Conservation (phyloP, 2,888 invertebrate species). For the Stenchaetothrips biformis region DNA sequence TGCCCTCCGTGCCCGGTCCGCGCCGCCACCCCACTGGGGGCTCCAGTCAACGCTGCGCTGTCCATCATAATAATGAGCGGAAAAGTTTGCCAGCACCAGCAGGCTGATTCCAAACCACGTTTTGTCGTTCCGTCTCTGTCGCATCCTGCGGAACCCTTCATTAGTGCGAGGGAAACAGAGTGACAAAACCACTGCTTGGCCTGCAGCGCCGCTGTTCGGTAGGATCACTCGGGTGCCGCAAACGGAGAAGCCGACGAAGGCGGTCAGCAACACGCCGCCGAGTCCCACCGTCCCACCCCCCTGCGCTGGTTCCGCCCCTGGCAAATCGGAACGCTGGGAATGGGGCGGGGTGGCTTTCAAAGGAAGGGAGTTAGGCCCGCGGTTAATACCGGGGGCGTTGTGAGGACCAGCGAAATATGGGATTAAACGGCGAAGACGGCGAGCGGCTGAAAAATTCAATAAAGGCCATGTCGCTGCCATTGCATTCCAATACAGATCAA, state of each 20-base stretch:
- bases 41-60: background rate
- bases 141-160: no score
- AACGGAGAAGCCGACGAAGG: no score
- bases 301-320: background rate
- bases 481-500: conserved; percentile 13
- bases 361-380: background rate
- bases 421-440: background rate
- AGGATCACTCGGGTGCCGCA: no score
- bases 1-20: background rate
- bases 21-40: background rate
- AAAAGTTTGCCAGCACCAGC: background rate
- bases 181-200: no score
- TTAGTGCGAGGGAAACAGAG: no score
- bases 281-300: background rate
- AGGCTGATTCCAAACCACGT: no score
- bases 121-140: no score
- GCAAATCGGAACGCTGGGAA: background rate
- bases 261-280: no score
- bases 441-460: conserved; percentile 17
- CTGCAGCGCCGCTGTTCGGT: no score
- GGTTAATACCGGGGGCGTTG: no score
- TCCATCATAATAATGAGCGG: conserved; percentile 20
- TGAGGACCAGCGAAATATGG: background rate
- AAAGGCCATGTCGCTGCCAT: background rate
- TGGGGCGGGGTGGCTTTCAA: background rate